Percentiles rank a stretch among this genome's conserved stretches.
phyloP scores from a whole-genome alignment of 2,888 invertebrate species.

The Hirtodrosophila cameraria region DNA sequence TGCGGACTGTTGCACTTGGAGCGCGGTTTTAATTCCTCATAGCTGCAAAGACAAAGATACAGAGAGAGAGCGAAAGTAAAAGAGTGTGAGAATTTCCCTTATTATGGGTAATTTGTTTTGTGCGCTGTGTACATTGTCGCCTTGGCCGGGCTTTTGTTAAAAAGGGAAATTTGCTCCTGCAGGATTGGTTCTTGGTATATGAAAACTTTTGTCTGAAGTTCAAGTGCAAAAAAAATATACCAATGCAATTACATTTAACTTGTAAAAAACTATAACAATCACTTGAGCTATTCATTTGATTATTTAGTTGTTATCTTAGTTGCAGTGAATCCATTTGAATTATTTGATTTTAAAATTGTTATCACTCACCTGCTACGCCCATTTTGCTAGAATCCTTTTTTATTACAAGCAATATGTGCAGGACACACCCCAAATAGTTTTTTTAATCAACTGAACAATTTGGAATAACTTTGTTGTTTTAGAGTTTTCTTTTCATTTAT shows the following conservation, averaged over 20 bases:
- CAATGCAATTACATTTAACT: conserved; percentile 24
- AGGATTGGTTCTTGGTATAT: conserved; percentile 55
- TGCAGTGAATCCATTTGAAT: not conserved
- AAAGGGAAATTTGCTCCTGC: conserved; percentile 60
- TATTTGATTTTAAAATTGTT: conserved; percentile 9
- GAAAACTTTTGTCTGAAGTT: conserved; percentile 68
- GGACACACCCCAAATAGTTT: conserved; percentile 42
- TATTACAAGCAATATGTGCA: conserved; percentile 11
- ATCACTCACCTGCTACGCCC: conserved; percentile 66
- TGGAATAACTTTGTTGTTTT: not conserved
- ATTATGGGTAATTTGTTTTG: conserved; percentile 68
- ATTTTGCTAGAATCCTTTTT: conserved; percentile 36
- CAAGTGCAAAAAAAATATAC: conserved; percentile 64
- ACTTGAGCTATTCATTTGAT: accelerated
- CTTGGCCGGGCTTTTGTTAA: conserved; percentile 32
- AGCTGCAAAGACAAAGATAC: conserved; percentile 30
- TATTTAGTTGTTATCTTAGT: too few species aligned
- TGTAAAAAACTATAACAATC: not conserved
- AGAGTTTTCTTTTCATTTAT: not conserved
- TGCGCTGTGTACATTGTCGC: conserved; percentile 34
- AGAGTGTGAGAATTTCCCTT: conserved; percentile 50
- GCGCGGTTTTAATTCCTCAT: conserved; percentile 66
- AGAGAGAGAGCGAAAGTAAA: not conserved
- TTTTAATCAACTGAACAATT: not conserved
- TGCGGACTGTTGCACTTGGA: conserved; percentile 64